Base-by-base conservation (phyloP, 2,888 invertebrate genomes). In the Coecobrya sp. region DNA sequence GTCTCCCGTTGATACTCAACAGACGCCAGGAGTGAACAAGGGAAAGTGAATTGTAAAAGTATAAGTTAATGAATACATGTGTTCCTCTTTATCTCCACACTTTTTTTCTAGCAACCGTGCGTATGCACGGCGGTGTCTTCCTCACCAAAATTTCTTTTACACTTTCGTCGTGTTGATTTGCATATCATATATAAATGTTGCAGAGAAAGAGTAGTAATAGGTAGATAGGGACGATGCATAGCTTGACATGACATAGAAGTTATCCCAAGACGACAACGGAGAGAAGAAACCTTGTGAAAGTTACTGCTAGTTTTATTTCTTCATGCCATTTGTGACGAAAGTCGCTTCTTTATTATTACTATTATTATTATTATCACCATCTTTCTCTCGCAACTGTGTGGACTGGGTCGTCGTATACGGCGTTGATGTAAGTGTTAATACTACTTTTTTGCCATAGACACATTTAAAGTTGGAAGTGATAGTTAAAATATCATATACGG, bases 1-100 rank as follows among this genome's bases (percentile, higher is more conserved):
- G 49, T 25, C 22, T 79, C 52, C 79, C 19, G 30, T 19, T 16
- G 59, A 59, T 84, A 82, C 8, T 45, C n/a, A 42, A 16, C 65
- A 84, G 42, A 22, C 42, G n/a, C 49, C n/a, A 70, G 52, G 5
- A 25, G 79, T 25, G 30, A 30, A 52, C 79, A 52, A 16, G 52
- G 65, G 36, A 82, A 82, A 65, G 22, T 68, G 59, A 36, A 19
- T 85, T 85, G 42, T 86, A 19, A 76, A 87, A 87, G 73, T 55
- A 85, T 55, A 30, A 27, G 52, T 68, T 88, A 88, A 88, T 88
- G 88, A 88, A 65, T 88, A 88, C 88, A 88, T 88, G 88, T 88
- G 88, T 88, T 88, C 42, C 55, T 42, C 86, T 70, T 86, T 86
- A 59, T 86, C 55, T 55, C 62, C n/a, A 42, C 42, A 73, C 42